Base-by-base conservation (phyloP, 2,113 vertebrate genomes). In the Microtus montanus region DNA sequence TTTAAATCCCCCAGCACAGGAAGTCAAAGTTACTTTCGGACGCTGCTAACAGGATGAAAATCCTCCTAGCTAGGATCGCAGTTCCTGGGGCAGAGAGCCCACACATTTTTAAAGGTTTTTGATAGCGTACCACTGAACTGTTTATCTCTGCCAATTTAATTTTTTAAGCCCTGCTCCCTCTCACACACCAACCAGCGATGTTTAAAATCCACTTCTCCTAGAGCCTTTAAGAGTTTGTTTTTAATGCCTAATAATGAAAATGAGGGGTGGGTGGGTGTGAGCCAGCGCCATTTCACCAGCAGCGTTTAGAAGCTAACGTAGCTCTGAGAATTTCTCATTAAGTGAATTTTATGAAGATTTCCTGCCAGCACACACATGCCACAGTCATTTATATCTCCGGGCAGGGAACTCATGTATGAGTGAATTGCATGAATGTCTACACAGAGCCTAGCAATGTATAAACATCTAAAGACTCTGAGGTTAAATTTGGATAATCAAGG, bases 241-340 rank as follows among this genome's bases (percentile, higher is more conserved):
- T 89, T 95, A 83, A 9, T 26, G 35, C 12, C 61, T n/a, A 96
- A 87, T 89, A 70, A 90, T 30, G 17, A 68, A 91, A 78, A 89
- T 74, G 41, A 91, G 64, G 28, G 12, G 3, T 5, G 33, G 2
- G 61, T 38, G 44, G 84, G 64, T 30, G 3, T 13, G 28, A 70
- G 30, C 35, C 10, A 75, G 47, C 10, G 33, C 20, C n/a, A 12
- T 66, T 75, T 92, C 7, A 1, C 49, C 49, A 15, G 79, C 95
- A 74, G 61, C 83, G 86, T 83, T 95, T 83, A 93, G 82, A 97
- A 92, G 96, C 73, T 61, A 93, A 96, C 92, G 64, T 88, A 38
- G 89, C 71, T 89, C 86, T 95, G 92, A 92, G 92, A 90, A 95
- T 96, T 88, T 79, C 93, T 94, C 88, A 97, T 92, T 89, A 92